Base-by-base conservation (phyloP, 2,888 invertebrate species). In the Endotricha flammealis region DNA sequence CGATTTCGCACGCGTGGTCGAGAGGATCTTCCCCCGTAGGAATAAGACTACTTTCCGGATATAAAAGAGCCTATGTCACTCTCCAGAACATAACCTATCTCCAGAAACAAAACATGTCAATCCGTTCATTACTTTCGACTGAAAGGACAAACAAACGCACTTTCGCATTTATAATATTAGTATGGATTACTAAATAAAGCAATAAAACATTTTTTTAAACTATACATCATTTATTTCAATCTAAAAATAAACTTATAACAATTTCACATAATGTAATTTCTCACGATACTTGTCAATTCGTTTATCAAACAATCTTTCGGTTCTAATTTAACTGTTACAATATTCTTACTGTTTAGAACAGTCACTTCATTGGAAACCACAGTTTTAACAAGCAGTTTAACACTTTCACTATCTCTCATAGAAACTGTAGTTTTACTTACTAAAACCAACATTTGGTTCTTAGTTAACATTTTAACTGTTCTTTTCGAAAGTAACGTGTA, bases 401-500 rank as follows among this genome's bases (percentile, higher is more conserved):
- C 51, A 32, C 54, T 51, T 39, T 76, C 78, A 13, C 46, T 46
- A 22, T 60, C 53, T 34, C 55, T 61, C 1, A 60, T 31, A 5
- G 48, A 41, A 7, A 42, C 37, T 22, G 59, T 55, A 27, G 72
- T 56, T 44, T 61, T 71, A 16, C 49, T 61, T 0, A 83, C 51
- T 16, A 83, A 41, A 49, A 53, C 50, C 7, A 67, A 45, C 39
- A 82, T 53, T 50, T 82, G 75, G 27, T 67, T 72, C 46, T 71
- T 80, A 2, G 64, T 59, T 13, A 83, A 50, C 46, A 60, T 59
- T 48, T 83, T 83, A 0, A 81, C 38, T 3, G 71, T 62, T 27
- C 70, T 65, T 44, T 70, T 83, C 1, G 80, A 69, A 33, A 81
- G 49, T 16, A 73, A 42, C 37, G 62, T 69, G 38, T 64, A 78